Evolutionary conservation across 2,888 invertebrate species (phyloP).

Genomic region (Harpalus rufipes): DNA sequence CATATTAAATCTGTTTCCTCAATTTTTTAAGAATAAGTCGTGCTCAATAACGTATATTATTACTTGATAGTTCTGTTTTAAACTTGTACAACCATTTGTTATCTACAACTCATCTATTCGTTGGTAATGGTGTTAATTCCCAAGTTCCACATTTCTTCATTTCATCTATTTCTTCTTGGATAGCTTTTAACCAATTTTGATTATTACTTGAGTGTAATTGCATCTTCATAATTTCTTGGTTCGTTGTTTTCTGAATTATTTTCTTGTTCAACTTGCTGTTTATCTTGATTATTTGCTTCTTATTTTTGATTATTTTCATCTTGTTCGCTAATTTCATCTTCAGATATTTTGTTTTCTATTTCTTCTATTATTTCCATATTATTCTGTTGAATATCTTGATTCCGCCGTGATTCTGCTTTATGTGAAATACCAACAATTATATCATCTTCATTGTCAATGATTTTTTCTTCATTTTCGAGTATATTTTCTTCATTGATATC

Average conservation of each 20-base stretch:
- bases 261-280: neutral
- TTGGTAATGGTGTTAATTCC: conserved; percentile 55
- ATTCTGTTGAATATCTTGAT: neutral
- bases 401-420: neutral
- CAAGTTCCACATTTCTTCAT: conserved; percentile 64
- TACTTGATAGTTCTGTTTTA: conserved; percentile 13
- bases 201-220: conserved; percentile 59
- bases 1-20: neutral
- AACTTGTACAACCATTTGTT: conserved; percentile 66
- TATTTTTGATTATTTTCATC: neutral
- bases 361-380: conserved; percentile 1
- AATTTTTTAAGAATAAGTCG: conserved; percentile 69
- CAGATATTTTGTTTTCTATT: neutral
- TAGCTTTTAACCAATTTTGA: conserved; percentile 37
- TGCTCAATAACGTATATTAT: conserved; percentile 19
- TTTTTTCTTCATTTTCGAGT: too few relatives aligned
- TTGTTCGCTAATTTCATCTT: conserved; percentile 1
- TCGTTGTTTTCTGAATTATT: neutral
- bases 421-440: neutral
- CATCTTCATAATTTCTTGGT: conserved; percentile 61
- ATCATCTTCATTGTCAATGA: neutral
- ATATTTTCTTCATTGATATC: too few relatives aligned
- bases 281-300: neutral
- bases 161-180: conserved; percentile 50
- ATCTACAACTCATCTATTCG: conserved; percentile 61